Percentiles rank a stretch among this genome's conserved stretches.
phyloP scores from a whole-genome alignment of 2,113 vertebrate genomes.

The Centropristis striata region DNA sequence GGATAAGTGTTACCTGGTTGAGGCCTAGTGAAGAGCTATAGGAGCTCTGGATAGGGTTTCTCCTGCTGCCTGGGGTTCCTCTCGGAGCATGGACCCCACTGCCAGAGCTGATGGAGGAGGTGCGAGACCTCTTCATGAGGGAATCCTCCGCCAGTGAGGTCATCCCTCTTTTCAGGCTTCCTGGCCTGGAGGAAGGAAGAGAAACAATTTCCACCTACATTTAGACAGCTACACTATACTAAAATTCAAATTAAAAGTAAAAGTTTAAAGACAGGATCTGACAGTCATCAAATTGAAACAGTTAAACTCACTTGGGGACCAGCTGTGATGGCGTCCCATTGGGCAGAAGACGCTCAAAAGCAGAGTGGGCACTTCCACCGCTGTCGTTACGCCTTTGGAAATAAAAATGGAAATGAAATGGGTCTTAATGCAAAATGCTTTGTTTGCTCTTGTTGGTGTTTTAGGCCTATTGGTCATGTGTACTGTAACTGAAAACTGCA shows the following conservation, averaged over 20 bases:
- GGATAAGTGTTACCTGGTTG: slow-evolving; percentile 83
- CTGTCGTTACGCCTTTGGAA: slow-evolving; percentile 90
- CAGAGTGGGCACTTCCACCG: slow-evolving; percentile 90
- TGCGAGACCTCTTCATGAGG: slow-evolving; percentile 90
- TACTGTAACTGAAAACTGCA: too few species aligned
- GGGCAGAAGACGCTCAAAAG: slow-evolving; percentile 90
- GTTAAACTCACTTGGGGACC: slow-evolving; percentile 93
- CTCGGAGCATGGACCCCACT: slow-evolving; percentile 76
- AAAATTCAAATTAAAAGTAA: not conserved
- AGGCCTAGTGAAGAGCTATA: slow-evolving; percentile 92
- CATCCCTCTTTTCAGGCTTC: slow-evolving; percentile 90
- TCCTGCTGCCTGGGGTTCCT: slow-evolving; percentile 87
- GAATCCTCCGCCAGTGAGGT: slow-evolving; percentile 86
- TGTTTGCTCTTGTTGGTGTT: too few species aligned
- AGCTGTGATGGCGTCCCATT: slow-evolving; percentile 90
- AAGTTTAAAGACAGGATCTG: not conserved
- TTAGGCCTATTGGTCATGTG: too few species aligned
- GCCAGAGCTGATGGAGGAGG: slow-evolving; percentile 91
- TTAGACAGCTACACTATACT: not conserved
- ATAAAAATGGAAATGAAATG: not conserved
- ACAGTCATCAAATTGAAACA: not conserved
- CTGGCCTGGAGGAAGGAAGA: slow-evolving; percentile 82
- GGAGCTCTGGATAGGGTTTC: slow-evolving; percentile 95
- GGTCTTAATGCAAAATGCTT: too few species aligned
- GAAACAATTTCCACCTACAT: not conserved